phyloP scores from a whole-genome alignment of 2,113 vertebrate species.

The Thunnus thynnus region DNA sequence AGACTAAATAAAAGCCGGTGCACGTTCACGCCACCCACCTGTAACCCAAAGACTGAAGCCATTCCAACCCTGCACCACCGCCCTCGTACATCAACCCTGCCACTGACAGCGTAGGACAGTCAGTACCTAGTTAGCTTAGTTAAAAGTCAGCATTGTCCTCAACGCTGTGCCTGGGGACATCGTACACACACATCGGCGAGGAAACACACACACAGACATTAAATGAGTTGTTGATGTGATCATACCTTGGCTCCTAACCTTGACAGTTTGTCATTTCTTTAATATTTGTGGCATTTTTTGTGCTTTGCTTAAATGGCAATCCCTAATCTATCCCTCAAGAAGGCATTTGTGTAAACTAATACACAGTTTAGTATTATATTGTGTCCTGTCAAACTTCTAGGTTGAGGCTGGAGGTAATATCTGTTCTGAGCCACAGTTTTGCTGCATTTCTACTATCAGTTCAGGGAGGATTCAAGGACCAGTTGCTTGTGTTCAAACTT shows the following conservation, averaged over 20 bases:
- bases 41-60: slow-evolving; percentile 28
- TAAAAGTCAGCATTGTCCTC: slow-evolving; percentile 55
- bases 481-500: neutral
- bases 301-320: neutral
- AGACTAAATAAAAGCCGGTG: slow-evolving; percentile 38
- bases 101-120: slow-evolving; percentile 55
- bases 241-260: neutral
- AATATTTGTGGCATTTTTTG: neutral
- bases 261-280: neutral
- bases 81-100: slow-evolving; percentile 43
- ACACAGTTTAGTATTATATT: neutral
- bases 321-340: neutral
- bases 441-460: neutral
- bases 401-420: neutral
- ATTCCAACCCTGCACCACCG: slow-evolving; percentile 8
- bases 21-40: slow-evolving; percentile 39
- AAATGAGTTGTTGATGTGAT: neutral
- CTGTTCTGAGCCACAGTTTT: neutral
- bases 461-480: neutral
- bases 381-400: neutral
- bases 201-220: slow-evolving; percentile 6
- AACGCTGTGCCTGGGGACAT: neutral
- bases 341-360: neutral
- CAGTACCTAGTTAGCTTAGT: slow-evolving; percentile 51
- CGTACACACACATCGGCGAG: neutral